Conservation (phyloP, 2,888 invertebrate genomes). For the Parnassius apollo region DNA sequence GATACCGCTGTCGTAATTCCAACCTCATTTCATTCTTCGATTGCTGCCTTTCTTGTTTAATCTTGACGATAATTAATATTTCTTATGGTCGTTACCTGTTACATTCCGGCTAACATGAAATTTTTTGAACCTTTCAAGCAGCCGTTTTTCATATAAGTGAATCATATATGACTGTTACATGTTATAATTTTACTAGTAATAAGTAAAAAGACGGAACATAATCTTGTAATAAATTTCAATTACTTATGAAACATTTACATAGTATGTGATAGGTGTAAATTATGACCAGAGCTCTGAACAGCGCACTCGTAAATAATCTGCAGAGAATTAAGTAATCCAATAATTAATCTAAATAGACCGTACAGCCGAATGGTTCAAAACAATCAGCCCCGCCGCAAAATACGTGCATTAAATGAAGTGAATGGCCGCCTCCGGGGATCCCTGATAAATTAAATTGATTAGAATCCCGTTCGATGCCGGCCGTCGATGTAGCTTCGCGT, state of each 20-base stretch:
- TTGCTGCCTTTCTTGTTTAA: conserved; percentile 73
- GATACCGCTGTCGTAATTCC: conserved; percentile 67
- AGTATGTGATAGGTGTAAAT: not conserved
- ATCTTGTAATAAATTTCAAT: not conserved
- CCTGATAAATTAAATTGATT: conserved; percentile 82
- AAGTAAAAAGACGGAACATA: no score
- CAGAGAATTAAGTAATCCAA: conserved; percentile 79
- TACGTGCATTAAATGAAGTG: conserved; percentile 82
- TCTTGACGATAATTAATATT: conserved; percentile 74
- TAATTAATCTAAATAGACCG: conserved; percentile 81
- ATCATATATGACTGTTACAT: no score
- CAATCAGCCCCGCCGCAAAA: conserved; percentile 80
- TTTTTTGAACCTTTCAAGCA: no score
- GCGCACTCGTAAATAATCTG: conserved; percentile 47
- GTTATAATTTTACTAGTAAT: no score
- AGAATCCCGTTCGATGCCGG: conserved; percentile 77
- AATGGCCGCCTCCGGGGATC: conserved; percentile 79
- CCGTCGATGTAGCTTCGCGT: conserved; percentile 67
- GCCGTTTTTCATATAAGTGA: no score
- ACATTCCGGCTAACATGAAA: no score
- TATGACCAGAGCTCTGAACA: not conserved
- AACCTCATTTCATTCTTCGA: conserved; percentile 64
- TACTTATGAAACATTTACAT: not conserved
- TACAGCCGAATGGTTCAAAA: conserved; percentile 81
- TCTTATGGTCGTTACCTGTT: conserved; percentile 29